These are phyloP conservation scores for Athripsodes cinereus DNA, from an alignment of 2,888 invertebrate genomes.

Conservation along the genomic window DNA sequence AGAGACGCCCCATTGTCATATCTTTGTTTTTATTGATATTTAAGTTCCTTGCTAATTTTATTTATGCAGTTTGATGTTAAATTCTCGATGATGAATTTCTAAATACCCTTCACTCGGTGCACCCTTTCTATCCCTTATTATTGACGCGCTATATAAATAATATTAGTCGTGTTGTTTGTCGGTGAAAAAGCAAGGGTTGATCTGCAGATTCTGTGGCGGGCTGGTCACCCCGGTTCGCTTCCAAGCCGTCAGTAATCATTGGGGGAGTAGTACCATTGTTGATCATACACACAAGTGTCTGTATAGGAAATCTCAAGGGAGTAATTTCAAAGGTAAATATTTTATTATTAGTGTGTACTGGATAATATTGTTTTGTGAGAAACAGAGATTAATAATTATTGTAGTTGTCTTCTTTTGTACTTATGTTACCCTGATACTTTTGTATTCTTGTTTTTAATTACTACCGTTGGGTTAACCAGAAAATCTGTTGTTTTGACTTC, in stretches of 20 bases:
- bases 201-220: background rate
- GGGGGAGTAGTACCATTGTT: conserved; percentile 11
- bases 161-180: conserved; percentile 6
- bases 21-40: too few species aligned
- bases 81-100: too few species aligned
- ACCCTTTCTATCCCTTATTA: background rate
- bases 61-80: too few species aligned
- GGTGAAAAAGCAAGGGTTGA: conserved; percentile 26
- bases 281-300: conserved; percentile 28
- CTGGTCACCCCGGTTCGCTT: background rate
- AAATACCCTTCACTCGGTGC: too few species aligned
- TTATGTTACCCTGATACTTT: background rate
- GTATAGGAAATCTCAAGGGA: conserved; percentile 33
- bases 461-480: too few species aligned
- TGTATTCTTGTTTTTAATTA: too few species aligned
- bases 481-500: too few species aligned
- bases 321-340: conserved; percentile 37
- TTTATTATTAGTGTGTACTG: conserved; percentile 32
- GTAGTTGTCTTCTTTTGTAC: background rate
- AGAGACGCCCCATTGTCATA: too few species aligned
- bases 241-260: background rate
- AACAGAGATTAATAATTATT: conserved; percentile 24
- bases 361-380: conserved; percentile 8
- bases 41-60: too few species aligned
- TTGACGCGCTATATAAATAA: conserved; percentile 18